Percentiles rank a stretch among this genome's conserved stretches.
These are phyloP conservation scores for Papilio aristodemus DNA, from an alignment of 1,140 invertebrate species.

Conservation along the genomic window DNA sequence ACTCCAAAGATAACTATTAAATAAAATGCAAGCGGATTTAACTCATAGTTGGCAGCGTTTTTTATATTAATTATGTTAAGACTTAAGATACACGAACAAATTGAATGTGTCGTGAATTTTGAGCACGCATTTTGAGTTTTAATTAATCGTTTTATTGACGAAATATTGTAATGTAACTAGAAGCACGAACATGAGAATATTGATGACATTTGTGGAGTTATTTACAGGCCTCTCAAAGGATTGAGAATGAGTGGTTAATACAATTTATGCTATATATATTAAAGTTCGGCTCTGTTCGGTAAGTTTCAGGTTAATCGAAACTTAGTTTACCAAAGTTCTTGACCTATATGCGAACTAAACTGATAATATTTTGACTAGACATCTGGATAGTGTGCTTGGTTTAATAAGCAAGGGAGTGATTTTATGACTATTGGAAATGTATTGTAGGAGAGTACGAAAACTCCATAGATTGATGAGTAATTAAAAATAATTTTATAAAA, in stretches of 20 bases:
- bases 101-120: neutral
- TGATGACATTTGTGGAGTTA: neutral
- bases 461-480: neutral
- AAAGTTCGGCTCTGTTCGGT: neutral
- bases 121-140: too few relatives aligned
- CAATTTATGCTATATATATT: neutral
- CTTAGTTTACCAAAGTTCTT: slow-evolving; percentile 15
- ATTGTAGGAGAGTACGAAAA: neutral
- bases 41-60: too few relatives aligned
- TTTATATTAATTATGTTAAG: too few relatives aligned
- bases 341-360: neutral
- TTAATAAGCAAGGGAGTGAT: neutral
- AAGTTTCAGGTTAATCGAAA: slow-evolving; percentile 9
- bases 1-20: too few relatives aligned
- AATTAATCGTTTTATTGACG: too few relatives aligned
- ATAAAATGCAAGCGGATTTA: too few relatives aligned
- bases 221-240: neutral
- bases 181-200: neutral
- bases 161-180: too few relatives aligned
- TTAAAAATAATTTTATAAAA: neutral
- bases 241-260: neutral
- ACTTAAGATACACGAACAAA: too few relatives aligned
- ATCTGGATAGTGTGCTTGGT: neutral
- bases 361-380: neutral
- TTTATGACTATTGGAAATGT: neutral